These are phyloP conservation scores for Sitta europaea DNA, from an alignment of 2,113 vertebrate species.

Conservation along the genomic window DNA sequence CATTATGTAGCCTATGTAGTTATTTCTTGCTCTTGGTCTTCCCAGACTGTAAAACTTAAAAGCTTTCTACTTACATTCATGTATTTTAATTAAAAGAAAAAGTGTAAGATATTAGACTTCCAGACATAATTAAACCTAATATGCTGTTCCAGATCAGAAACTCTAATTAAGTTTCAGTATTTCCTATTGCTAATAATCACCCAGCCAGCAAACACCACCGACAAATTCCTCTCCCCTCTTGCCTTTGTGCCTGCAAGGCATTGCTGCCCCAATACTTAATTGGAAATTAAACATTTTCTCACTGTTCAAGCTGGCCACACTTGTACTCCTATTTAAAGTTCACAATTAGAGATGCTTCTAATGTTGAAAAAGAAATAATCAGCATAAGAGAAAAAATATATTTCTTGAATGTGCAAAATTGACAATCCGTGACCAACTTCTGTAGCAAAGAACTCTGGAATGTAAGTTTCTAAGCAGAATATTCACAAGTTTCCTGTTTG, in stretches of 20 bases:
- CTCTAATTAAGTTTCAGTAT: conserved; percentile 52
- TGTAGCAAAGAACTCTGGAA: neutral
- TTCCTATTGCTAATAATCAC: conserved; percentile 57
- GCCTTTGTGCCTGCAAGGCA: conserved; percentile 11
- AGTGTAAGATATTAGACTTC: conserved; percentile 30
- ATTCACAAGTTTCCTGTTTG: neutral
- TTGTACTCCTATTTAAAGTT: conserved; percentile 41
- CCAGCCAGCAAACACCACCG: conserved; percentile 4
- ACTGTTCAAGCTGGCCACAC: neutral
- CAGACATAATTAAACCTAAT: conserved; percentile 62
- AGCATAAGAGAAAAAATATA: neutral
- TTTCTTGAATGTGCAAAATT: neutral
- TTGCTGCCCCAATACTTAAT: conserved; percentile 21
- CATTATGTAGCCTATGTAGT: neutral
- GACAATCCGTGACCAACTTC: neutral
- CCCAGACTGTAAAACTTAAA: neutral
- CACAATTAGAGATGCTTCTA: conserved; percentile 1
- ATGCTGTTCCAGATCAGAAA: conserved; percentile 39
- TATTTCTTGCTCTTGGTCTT: neutral
- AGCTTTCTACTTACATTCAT: conserved; percentile 12
- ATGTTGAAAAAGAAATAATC: neutral
- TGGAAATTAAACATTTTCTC: conserved; percentile 58
- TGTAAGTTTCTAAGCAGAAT: neutral
- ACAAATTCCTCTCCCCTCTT: neutral
- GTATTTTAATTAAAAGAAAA: conserved; percentile 58